phyloP scores from a whole-genome alignment of 2,113 vertebrate species.

The Pungitius pungitius region DNA sequence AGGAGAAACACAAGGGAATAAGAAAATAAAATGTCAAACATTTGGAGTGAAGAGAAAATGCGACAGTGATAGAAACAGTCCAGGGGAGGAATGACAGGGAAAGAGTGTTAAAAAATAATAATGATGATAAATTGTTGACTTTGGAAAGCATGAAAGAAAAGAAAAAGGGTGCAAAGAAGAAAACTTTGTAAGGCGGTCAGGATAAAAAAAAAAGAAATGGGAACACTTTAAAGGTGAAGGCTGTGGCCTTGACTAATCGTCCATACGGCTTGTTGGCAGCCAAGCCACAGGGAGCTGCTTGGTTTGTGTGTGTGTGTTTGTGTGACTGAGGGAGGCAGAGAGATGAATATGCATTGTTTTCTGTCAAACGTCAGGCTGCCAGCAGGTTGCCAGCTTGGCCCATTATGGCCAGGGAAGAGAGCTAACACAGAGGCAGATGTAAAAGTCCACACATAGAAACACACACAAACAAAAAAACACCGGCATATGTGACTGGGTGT shows the following conservation, averaged over 20 bases:
- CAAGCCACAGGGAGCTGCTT: slow-evolving; percentile 47
- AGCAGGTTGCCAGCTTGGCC: slow-evolving; percentile 65
- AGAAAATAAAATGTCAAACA: not conserved
- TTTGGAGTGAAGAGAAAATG: slow-evolving; percentile 2
- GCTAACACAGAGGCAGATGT: slow-evolving; percentile 47
- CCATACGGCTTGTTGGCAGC: slow-evolving; percentile 68
- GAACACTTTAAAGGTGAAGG: slow-evolving; percentile 70
- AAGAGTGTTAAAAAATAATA: not conserved
- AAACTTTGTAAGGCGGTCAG: slow-evolving; percentile 45
- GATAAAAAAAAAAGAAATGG: slow-evolving; percentile 36
- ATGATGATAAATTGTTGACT: no score
- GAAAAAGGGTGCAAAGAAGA: not conserved
- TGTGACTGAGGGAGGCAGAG: slow-evolving; percentile 4
- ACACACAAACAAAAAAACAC: slow-evolving; percentile 14
- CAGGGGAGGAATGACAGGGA: not conserved
- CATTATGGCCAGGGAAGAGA: slow-evolving; percentile 56
- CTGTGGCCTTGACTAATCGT: slow-evolving; percentile 73
- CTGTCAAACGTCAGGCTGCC: slow-evolving; percentile 66
- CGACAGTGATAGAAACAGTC: slow-evolving; percentile 9
- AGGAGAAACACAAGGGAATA: not conserved
- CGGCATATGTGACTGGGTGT: not conserved
- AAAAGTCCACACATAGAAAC: slow-evolving; percentile 13
- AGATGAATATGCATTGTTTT: slow-evolving; percentile 78
- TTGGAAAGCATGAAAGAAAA: not conserved
- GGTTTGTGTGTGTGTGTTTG: slow-evolving; percentile 20